Evolutionary conservation across 1,140 invertebrate species (phyloP).

Genomic region (Hyphantria cunea): DNA sequence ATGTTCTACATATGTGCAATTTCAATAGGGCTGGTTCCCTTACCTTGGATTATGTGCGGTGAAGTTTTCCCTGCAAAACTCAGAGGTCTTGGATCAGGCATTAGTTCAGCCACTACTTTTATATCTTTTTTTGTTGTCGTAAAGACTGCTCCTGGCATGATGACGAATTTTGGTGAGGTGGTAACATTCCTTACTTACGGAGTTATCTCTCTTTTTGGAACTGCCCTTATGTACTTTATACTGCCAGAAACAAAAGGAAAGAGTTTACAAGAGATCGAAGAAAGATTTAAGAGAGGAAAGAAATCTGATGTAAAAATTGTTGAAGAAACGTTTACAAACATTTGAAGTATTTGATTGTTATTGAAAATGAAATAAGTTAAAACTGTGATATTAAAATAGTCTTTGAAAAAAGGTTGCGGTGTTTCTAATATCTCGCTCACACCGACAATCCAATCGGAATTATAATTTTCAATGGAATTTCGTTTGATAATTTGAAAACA

Average conservation of each 20-base stretch:
- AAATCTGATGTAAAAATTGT: conserved; percentile 11
- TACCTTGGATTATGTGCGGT: conserved; percentile 88
- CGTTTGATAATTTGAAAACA: too few relatives aligned
- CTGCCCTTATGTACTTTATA: conserved; percentile 84
- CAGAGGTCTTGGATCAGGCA: conserved; percentile 83
- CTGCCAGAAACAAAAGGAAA: conserved; percentile 92
- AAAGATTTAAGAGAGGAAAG: conserved; percentile 74
- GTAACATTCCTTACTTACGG: conserved; percentile 88
- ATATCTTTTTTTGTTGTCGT: conserved; percentile 87
- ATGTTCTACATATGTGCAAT: conserved; percentile 83
- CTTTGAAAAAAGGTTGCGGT: conserved; percentile 4
- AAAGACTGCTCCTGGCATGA: conserved; percentile 85
- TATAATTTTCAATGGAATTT: too few relatives aligned
- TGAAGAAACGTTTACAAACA: conserved; percentile 7
- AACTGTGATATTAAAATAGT: conserved; percentile 27
- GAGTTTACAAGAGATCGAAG: conserved; percentile 89
- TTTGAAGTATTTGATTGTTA: conserved; percentile 1
- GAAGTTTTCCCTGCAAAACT: conserved; percentile 84
- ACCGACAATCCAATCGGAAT: neutral
- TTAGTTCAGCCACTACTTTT: conserved; percentile 86
- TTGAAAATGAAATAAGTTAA: conserved; percentile 15
- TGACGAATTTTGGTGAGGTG: conserved; percentile 82
- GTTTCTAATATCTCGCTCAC: neutral
- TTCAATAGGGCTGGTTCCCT: conserved; percentile 82
- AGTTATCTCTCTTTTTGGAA: conserved; percentile 84